A percentile compares a stretch with the other conserved stretches of the same genome.
These are phyloP conservation scores for Drosophila insularis DNA, from an alignment of 1,140 invertebrate species.

Conservation along the genomic window DNA sequence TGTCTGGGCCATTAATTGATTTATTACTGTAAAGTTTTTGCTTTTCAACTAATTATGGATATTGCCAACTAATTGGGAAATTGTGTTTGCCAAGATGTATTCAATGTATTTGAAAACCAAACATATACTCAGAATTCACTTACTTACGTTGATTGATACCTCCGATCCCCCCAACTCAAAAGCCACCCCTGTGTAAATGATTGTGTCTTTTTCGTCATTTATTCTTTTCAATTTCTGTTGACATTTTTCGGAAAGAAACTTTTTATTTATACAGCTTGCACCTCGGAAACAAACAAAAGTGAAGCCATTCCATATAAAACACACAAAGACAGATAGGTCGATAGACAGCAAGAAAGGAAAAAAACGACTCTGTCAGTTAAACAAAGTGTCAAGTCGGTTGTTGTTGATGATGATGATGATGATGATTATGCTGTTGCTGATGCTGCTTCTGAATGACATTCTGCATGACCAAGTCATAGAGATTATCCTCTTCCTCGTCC, in stretches of 20 bases:
- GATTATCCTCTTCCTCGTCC: slow-evolving; percentile 25
- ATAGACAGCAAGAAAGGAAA: background rate
- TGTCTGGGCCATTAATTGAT: slow-evolving; percentile 68
- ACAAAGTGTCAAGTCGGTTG: slow-evolving; percentile 28
- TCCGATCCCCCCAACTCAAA: background rate
- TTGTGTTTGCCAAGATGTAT: slow-evolving; percentile 55
- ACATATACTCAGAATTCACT: slow-evolving; percentile 3
- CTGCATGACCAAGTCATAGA: slow-evolving; percentile 67
- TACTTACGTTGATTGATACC: slow-evolving; percentile 5
- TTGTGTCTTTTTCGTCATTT: background rate
- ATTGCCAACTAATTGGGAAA: slow-evolving; percentile 63
- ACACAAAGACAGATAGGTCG: background rate
- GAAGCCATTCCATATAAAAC: slow-evolving; percentile 40
- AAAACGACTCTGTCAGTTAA: background rate
- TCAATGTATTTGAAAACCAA: slow-evolving; percentile 16
- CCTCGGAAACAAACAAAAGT: slow-evolving; percentile 15
- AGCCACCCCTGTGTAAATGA: slow-evolving; percentile 3
- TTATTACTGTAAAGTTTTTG: slow-evolving; percentile 58
- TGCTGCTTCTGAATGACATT: slow-evolving; percentile 52
- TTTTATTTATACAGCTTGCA: slow-evolving; percentile 73
- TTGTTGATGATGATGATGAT: slow-evolving; percentile 22
- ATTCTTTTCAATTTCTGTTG: slow-evolving; percentile 9
- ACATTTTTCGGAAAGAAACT: slow-evolving; percentile 21
- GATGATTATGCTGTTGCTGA: background rate
- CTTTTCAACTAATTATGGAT: slow-evolving; percentile 39